phyloP scores from a whole-genome alignment of 2,888 invertebrate species.

The Erynnis tages region DNA sequence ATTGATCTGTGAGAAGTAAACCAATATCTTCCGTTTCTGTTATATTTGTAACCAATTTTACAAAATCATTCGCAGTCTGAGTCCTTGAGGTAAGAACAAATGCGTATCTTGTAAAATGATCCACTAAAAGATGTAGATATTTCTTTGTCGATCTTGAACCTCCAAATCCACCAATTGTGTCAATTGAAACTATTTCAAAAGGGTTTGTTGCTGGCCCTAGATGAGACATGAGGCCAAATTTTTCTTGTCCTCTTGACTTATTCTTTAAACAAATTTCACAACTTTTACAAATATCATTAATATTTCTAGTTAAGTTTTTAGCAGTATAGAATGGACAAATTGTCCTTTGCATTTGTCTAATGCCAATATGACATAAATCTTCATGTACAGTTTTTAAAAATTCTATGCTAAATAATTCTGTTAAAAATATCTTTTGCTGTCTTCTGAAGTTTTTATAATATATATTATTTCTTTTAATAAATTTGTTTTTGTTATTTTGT shows the following conservation, averaged over 20 bases:
- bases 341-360: conserved; percentile 21
- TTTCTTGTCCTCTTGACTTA: conserved; percentile 22
- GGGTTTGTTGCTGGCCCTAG: conserved; percentile 25
- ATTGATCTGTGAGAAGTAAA: conserved; percentile 33
- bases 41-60: conserved; percentile 27
- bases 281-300: conserved; percentile 18
- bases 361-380: conserved; percentile 14
- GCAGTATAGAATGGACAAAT: conserved; percentile 17
- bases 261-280: conserved; percentile 27
- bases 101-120: conserved; percentile 25
- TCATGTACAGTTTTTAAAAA: conserved; percentile 6
- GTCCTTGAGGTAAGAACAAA: conserved; percentile 29
- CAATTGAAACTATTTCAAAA: conserved; percentile 25
- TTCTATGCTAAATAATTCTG: conserved; percentile 6
- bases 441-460: not conserved
- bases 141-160: conserved; percentile 32
- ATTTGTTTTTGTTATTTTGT: not conserved
- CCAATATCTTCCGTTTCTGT: conserved; percentile 17
- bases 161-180: conserved; percentile 32
- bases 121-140: conserved; percentile 30
- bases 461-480: not conserved
- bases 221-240: conserved; percentile 21
- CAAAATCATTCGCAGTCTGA: conserved; percentile 32
- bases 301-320: conserved; percentile 21
- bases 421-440: conserved; percentile 6